phyloP scores from a whole-genome alignment of 1,140 invertebrate species.

The Pseudoatta argentina region DNA sequence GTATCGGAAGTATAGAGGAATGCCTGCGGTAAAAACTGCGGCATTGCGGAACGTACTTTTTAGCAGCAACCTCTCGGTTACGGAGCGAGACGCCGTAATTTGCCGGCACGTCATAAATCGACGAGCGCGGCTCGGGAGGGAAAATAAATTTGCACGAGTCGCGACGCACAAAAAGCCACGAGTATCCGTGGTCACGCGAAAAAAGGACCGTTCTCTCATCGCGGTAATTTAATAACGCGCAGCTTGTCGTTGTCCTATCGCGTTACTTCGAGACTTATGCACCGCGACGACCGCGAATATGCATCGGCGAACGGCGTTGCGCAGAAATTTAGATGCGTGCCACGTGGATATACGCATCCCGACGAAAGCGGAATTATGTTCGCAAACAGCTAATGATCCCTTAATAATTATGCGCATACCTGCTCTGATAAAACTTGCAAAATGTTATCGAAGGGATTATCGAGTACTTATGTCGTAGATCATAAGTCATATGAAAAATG shows the following conservation, averaged over 20 bases:
- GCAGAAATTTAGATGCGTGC: slow-evolving; percentile 58
- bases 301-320: not conserved
- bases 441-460: not conserved
- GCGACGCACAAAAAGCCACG: slow-evolving; percentile 37
- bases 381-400: not conserved
- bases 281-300: slow-evolving; percentile 23
- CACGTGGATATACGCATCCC: slow-evolving; percentile 20
- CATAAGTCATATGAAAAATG: not conserved
- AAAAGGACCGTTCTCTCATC: slow-evolving; percentile 29
- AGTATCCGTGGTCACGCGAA: slow-evolving; percentile 21
- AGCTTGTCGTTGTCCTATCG: slow-evolving; percentile 69
- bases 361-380: slow-evolving; percentile 20
- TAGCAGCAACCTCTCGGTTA: slow-evolving; percentile 28
- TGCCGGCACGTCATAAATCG: slow-evolving; percentile 43
- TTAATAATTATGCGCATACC: slow-evolving; percentile 16
- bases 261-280: slow-evolving; percentile 68
- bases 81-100: slow-evolving; percentile 23
- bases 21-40: slow-evolving; percentile 1
- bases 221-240: slow-evolving; percentile 75
- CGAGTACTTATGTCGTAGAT: not conserved
- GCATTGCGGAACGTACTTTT: slow-evolving; percentile 7
- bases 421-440: not conserved
- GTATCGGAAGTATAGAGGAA: not conserved
- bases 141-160: slow-evolving; percentile 56
- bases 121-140: slow-evolving; percentile 13